Evolutionary conservation across 2,113 vertebrate species (phyloP).

Genomic region (Mungos mungo): DNA sequence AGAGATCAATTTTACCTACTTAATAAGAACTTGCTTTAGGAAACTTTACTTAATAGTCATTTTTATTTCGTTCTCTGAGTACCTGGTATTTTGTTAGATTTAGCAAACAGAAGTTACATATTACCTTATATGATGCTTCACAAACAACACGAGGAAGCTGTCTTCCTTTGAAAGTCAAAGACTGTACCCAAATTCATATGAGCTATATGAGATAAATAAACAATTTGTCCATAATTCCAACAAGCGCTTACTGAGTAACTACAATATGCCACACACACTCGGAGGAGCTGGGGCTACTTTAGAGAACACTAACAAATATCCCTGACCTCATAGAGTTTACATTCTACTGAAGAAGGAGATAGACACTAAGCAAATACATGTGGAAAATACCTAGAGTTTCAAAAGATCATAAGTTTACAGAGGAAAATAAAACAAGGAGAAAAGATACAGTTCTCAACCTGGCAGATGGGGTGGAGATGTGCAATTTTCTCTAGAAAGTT

Average conservation of each 20-base stretch:
- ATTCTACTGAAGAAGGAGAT: background rate
- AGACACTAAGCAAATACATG: background rate
- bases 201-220: background rate
- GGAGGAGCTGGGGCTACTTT: background rate
- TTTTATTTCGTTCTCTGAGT: background rate
- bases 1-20: background rate
- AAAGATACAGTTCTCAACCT: background rate
- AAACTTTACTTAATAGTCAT: background rate
- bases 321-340: background rate
- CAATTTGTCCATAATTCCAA: background rate
- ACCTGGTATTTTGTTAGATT: background rate
- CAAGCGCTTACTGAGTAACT: background rate
- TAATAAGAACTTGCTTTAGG: background rate
- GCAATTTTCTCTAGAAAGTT: background rate
- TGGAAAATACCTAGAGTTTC: background rate
- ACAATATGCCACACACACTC: background rate
- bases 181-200: background rate
- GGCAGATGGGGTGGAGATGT: background rate
- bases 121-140: background rate
- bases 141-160: background rate
- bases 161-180: background rate
- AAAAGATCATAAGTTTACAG: background rate
- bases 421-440: background rate
- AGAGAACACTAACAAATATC: background rate
- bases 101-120: background rate